Conservation (phyloP, 2,888 invertebrate species). For the Leptopterna dolabrata region DNA sequence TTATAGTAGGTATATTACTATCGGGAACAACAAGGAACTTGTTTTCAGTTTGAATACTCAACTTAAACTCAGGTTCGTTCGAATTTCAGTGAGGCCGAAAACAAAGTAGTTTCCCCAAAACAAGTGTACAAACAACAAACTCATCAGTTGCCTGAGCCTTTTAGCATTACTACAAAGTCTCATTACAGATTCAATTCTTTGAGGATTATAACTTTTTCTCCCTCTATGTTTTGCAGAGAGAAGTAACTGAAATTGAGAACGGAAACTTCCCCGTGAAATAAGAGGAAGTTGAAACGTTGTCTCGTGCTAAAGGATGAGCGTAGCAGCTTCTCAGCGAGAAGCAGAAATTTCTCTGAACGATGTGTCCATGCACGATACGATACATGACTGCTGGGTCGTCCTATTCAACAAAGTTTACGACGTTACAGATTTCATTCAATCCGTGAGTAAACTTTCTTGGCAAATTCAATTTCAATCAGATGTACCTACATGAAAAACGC, state of each 20-base stretch:
- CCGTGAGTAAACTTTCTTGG: slow-evolving; percentile 66
- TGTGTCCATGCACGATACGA: slow-evolving; percentile 80
- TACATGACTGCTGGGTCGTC: slow-evolving; percentile 85
- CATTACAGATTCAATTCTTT: background rate
- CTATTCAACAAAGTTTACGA: slow-evolving; percentile 89
- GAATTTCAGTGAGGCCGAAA: background rate
- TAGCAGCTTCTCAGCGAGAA: background rate
- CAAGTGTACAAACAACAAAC: background rate
- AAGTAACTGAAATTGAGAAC: background rate
- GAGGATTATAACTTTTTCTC: background rate
- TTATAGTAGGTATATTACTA: no score
- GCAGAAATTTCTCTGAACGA: slow-evolving; percentile 68
- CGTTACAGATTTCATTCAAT: slow-evolving; percentile 79
- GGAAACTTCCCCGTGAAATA: background rate
- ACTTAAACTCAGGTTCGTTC: no score
- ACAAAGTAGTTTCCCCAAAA: background rate
- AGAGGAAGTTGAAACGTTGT: background rate
- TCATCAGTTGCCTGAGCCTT: background rate
- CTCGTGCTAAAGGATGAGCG: background rate
- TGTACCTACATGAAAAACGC: background rate
- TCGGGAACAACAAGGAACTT: no score
- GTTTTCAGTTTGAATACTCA: no score
- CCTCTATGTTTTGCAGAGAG: background rate
- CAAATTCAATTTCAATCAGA: background rate
- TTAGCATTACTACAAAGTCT: background rate